Conservation (phyloP, 2,888 invertebrate genomes). For the Agriopis marginaria region DNA sequence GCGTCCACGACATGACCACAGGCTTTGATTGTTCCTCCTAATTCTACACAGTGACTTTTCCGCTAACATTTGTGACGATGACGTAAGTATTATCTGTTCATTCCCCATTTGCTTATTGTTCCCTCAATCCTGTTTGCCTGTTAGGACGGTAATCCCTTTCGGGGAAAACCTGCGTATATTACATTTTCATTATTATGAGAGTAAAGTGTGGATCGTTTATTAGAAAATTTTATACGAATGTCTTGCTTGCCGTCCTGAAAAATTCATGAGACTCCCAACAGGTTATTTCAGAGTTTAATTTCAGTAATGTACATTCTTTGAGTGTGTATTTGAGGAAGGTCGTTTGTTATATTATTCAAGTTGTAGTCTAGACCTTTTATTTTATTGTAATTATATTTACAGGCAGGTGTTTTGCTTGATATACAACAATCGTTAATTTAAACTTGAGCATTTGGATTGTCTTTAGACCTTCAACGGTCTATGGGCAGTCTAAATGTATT, state of each 20-base stretch:
- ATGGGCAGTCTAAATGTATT: no score
- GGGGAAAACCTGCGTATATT: background rate
- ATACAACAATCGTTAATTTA: no score
- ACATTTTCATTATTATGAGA: background rate
- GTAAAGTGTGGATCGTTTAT: constrained; percentile 14
- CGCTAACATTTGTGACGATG: constrained; percentile 26
- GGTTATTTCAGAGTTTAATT: constrained; percentile 15
- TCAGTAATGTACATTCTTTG: constrained; percentile 15
- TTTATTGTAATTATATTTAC: constrained; percentile 9
- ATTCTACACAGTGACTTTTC: constrained; percentile 21
- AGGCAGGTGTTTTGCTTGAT: background rate
- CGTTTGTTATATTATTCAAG: constrained; percentile 5
- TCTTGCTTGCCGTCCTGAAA: background rate
- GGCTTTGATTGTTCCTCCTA: constrained; percentile 30
- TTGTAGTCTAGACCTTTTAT: constrained; percentile 9
- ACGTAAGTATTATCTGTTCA: constrained; percentile 31
- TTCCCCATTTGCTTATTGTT: constrained; percentile 5
- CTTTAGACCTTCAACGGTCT: no score
- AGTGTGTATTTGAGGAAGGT: constrained; percentile 7
- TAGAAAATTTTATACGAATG: constrained; percentile 16
- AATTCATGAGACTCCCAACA: constrained; percentile 7
- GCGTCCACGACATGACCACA: constrained; percentile 29
- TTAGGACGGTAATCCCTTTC: background rate
- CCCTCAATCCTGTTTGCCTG: background rate
- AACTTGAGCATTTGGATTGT: no score